phyloP scores from a whole-genome alignment of 2,797 vertebrate species.

The Acropternis orthonyx region DNA sequence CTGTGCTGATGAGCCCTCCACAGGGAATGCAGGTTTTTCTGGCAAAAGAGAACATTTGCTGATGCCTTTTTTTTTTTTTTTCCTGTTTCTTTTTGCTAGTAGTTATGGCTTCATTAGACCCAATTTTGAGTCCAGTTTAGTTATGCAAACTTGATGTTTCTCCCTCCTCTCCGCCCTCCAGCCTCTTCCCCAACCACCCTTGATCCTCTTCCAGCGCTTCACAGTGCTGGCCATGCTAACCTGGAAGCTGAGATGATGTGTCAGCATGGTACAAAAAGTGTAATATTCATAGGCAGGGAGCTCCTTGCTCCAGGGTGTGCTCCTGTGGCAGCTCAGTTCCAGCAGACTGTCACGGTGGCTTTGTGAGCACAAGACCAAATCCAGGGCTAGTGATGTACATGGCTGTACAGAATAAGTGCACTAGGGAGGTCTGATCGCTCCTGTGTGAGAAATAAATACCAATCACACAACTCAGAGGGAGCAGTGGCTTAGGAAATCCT shows the following conservation, averaged over 20 bases:
- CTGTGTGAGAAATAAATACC: neutral
- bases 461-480: neutral
- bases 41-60: neutral
- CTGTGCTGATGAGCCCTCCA: neutral
- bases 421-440: neutral
- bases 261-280: neutral
- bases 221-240: neutral
- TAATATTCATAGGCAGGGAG: neutral
- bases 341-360: neutral
- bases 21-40: neutral
- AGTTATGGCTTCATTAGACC: neutral
- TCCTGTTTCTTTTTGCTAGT: neutral
- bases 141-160: neutral
- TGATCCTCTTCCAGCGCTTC: neutral
- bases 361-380: accelerated
- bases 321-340: neutral
- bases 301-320: neutral
- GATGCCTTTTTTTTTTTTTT: neutral
- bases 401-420: neutral
- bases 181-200: accelerated
- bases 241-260: neutral
- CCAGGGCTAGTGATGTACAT: accelerated
- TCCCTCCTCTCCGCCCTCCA: accelerated
- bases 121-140: neutral
- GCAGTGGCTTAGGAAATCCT: neutral